Evolutionary conservation across 2,113 vertebrate genomes (phyloP), one percentile per base, ranked within the genome.

Genomic region (Phrynocephalus versicolor): DNA sequence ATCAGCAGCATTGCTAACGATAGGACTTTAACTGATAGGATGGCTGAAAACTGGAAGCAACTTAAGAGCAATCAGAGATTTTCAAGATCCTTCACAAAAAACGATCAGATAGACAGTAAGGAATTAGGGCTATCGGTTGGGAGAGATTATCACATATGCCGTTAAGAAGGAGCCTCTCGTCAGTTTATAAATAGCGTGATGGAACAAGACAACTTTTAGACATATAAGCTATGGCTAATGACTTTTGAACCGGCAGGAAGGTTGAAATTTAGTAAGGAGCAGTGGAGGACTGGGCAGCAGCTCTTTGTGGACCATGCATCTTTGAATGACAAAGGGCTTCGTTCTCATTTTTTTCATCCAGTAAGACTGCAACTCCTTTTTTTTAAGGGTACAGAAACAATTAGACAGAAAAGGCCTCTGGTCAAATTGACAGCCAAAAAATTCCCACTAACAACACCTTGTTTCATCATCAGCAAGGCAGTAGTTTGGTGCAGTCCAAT

Each of bases 311-410:
- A 55, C 87, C 58, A 77, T 0, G 0, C 35, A 75, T 45, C 0
- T 0, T 15, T 41, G 58, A 27, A 30, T 87, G 45, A 0, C 15
- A 73, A 76, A 21, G 21, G 57, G 72, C 25, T 65, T 82, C 70
- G 0, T 80, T n/a, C 51, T 7, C 80, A 25, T 7, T 30, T 64
- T n/a, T 88, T 84, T 86, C 88, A 87, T 65, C 9, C 45, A 80
- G 14, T 41, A 81, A 70, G 78, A 82, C 2, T 83, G 78, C 2
- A 45, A 82, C 27, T 23, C n/a, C 41, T 62, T 12, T 70, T 86
- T 76, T n/a, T n/a, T n/a, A n/a, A 76, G 27, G 33, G 84, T 2
- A 0, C 30, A 19, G 79, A 1, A 39, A 79, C 0, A 57, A n/a
- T 74, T 64, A 62, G 37, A 33, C 70, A 64, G 39, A 83, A 18